These are phyloP conservation scores for Masnerella sp. DNA, from an alignment of 2,888 invertebrate genomes.

Conservation along the genomic window DNA sequence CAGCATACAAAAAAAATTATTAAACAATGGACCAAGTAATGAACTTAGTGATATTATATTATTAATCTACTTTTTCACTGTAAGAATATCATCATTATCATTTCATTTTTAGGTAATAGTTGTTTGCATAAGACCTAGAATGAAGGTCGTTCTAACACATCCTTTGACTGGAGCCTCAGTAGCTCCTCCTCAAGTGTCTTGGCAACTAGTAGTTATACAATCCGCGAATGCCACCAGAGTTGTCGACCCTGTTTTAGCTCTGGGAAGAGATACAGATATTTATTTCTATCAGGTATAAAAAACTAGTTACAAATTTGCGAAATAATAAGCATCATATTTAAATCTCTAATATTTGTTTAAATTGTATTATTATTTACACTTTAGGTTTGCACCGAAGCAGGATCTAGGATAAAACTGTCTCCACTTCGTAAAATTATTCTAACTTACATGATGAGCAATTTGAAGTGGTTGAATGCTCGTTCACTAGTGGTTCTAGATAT, in stretches of 20 bases:
- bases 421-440: slow-evolving; percentile 85
- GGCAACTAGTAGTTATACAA: slow-evolving; percentile 94
- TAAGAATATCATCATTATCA: too few species aligned
- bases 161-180: slow-evolving; percentile 84
- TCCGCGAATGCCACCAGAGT: slow-evolving; percentile 83
- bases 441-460: slow-evolving; percentile 85
- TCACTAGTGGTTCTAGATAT: slow-evolving; percentile 92
- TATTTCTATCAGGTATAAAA: slow-evolving; percentile 88
- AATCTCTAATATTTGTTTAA: too few species aligned
- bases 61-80: too few species aligned
- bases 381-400: slow-evolving; percentile 79
- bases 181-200: slow-evolving; percentile 92
- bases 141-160: slow-evolving; percentile 88
- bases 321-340: neutral
- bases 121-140: slow-evolving; percentile 86
- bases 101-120: slow-evolving; percentile 84
- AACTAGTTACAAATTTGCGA: too few species aligned
- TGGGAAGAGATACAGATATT: slow-evolving; percentile 89
- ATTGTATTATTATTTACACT: slow-evolving; percentile 61
- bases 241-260: slow-evolving; percentile 91
- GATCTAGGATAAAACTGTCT: slow-evolving; percentile 80
- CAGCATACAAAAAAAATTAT: too few species aligned
- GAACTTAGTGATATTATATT: neutral
- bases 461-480: slow-evolving; percentile 90
- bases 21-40: too few species aligned